Base-by-base conservation (phyloP, 2,113 vertebrate genomes). In the Motacilla tschutschensis region DNA sequence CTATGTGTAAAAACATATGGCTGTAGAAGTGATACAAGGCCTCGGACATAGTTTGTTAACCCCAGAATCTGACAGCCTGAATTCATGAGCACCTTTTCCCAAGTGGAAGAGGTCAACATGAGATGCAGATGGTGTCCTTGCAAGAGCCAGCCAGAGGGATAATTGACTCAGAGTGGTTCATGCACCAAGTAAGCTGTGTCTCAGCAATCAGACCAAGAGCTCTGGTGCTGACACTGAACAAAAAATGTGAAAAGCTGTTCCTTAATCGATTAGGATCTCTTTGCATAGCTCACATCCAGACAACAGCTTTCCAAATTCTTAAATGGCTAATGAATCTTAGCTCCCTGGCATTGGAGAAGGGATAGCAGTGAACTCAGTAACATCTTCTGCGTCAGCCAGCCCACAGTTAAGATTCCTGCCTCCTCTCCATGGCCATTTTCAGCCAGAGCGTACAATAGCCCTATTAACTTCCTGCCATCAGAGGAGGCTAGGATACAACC, bases 391-490 rank as follows among this genome's bases (percentile, higher is more conserved):
- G 2, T 5, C 36, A 55, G 17, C 21, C 36, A 55, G 17, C 21
- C 54, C 55, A 55, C 36, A 31, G 35, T 31, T 54, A 46, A n/a
- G 25, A 55, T 35, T 76, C 50, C 40, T 33, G 12, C 40, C 36
- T 47, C 28, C 36, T 59, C 25, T 41, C 35, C 36, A 17, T 2
- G 8, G 18, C 26, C 24, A 13, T 31, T 50, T 60, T 41, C 65
- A 43, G 29, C 18, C 31, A 46, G 55, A 19, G 33, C 0, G 0
- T 29, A 17, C 15, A 51, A 38, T 0, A 0, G 35, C 29, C 6
- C 33, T 35, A 4, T 5, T 9, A 51, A 51, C n/a, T 43, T 60
- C 31, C 28, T 38, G 0, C 21, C 31, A n/a, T 19, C 18, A 59
- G 24, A 67, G 46, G 1, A 75, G 47, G 35, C 54, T 31, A 48